These are phyloP conservation scores for Phragmatobia fuliginosa DNA, from an alignment of 2,888 invertebrate genomes.

Conservation along the genomic window DNA sequence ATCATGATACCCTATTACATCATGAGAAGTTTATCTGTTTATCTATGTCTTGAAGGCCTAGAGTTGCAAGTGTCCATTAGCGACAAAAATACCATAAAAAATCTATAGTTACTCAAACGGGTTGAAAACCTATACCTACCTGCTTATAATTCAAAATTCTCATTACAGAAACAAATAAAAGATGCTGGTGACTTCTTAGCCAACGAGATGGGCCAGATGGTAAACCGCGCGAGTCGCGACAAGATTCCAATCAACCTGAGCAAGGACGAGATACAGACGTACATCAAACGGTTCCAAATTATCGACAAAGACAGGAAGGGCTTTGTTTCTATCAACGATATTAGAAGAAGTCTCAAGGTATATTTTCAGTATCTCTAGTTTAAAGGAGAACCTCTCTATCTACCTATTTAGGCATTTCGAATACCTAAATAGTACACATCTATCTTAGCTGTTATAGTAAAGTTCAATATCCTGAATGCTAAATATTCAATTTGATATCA, in stretches of 20 bases:
- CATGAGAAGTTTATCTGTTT: too few species aligned
- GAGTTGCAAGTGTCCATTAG: too few species aligned
- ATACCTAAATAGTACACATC: neutral
- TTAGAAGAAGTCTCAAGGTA: constrained; percentile 98
- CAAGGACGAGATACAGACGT: constrained; percentile 97
- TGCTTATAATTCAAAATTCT: neutral
- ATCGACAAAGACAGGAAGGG: constrained; percentile 99
- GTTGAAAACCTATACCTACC: neutral
- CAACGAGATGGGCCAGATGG: constrained; percentile 98
- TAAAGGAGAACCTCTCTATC: neutral
- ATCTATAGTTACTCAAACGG: neutral
- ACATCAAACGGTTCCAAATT: constrained; percentile 97
- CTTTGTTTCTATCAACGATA: constrained; percentile 99
- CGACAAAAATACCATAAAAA: too few species aligned
- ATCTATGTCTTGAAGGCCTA: too few species aligned
- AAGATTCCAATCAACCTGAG: constrained; percentile 96
- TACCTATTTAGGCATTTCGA: neutral
- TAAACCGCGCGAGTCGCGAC: constrained; percentile 94
- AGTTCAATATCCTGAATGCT: neutral
- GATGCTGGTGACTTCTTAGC: constrained; percentile 94
- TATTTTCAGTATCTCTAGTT: neutral
- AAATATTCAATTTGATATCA: too few species aligned
- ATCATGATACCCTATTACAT: too few species aligned
- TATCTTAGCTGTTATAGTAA: neutral
- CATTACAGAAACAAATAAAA: constrained; percentile 91